A percentile compares a stretch with the other conserved stretches of the same genome.
Conservation (phyloP, 2,888 invertebrate genomes). For the Sympetrum striolatum region DNA sequence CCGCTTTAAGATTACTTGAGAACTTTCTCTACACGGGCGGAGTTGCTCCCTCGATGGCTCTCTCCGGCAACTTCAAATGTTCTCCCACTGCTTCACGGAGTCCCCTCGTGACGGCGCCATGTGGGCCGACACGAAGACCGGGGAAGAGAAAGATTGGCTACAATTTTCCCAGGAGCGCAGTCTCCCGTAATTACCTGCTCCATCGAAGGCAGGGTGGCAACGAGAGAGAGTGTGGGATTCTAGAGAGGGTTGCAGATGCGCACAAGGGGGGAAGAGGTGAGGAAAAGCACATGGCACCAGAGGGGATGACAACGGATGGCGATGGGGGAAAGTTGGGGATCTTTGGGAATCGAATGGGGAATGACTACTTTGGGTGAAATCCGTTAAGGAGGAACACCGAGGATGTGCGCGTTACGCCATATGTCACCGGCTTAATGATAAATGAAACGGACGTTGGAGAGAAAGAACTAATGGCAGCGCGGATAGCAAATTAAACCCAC, state of each 20-base stretch:
- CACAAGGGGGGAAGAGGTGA: background rate
- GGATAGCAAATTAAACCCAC: too few species aligned
- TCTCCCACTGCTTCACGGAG: background rate
- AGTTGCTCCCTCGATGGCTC: background rate
- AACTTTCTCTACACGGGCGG: conserved; percentile 12
- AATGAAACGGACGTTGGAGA: too few species aligned
- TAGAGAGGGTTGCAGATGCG: background rate
- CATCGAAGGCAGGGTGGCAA: conserved; percentile 4
- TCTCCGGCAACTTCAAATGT: conserved; percentile 17
- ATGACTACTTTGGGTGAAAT: background rate
- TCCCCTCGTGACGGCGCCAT: conserved; percentile 14
- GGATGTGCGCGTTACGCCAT: too few species aligned
- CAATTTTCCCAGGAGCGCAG: conserved; percentile 23
- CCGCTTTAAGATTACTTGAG: background rate
- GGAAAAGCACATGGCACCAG: conserved; percentile 14
- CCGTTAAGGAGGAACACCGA: too few species aligned
- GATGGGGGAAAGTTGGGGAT: background rate
- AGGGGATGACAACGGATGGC: background rate
- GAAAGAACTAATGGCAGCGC: too few species aligned
- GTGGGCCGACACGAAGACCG: background rate
- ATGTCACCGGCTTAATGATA: too few species aligned
- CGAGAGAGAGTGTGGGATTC: background rate
- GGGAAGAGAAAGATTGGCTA: background rate
- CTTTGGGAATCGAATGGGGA: background rate
- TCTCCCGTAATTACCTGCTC: conserved; percentile 35